Evolutionary conservation across 2,888 invertebrate genomes (phyloP).

Genomic region (Gisinianus flammeolus): DNA sequence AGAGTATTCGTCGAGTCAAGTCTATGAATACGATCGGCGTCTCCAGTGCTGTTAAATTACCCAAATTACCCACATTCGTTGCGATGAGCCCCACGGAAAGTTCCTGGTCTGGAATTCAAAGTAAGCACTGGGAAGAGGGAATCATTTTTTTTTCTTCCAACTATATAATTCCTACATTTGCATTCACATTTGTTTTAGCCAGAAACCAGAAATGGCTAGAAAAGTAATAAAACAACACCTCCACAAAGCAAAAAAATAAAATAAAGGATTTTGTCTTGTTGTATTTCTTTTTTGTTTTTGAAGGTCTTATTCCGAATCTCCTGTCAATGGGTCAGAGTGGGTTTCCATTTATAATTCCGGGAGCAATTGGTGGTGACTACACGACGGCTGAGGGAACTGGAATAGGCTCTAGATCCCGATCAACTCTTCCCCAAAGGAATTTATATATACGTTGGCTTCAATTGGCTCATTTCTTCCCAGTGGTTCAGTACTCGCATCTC

Average conservation of each 20-base stretch:
- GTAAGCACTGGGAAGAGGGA: no score
- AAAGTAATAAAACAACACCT: no score
- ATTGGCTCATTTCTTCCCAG: conserved; percentile 86
- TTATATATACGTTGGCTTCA: conserved; percentile 90
- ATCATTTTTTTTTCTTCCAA: no score
- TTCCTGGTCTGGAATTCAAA: conserved; percentile 82
- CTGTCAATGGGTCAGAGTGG: conserved; percentile 88
- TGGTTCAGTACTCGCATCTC: conserved; percentile 86
- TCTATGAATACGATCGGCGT: conserved; percentile 74
- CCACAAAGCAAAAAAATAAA: no score
- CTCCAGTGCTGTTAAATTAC: conserved; percentile 80
- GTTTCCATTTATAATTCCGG: conserved; percentile 90
- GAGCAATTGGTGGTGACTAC: conserved; percentile 87
- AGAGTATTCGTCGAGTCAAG: conserved; percentile 64
- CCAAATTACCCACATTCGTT: conserved; percentile 83
- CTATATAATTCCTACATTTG: no score
- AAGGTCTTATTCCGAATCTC: conserved; percentile 88
- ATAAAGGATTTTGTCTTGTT: no score
- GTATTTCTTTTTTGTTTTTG: no score
- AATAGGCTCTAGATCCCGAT: neutral
- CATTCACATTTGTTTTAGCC: no score
- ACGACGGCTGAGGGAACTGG: neutral
- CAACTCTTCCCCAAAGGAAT: conserved; percentile 72
- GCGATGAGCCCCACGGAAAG: conserved; percentile 84
- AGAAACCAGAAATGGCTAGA: no score